These are phyloP conservation scores for Perdita meconis DNA, from an alignment of 2,888 invertebrate genomes.

Conservation along the genomic window DNA sequence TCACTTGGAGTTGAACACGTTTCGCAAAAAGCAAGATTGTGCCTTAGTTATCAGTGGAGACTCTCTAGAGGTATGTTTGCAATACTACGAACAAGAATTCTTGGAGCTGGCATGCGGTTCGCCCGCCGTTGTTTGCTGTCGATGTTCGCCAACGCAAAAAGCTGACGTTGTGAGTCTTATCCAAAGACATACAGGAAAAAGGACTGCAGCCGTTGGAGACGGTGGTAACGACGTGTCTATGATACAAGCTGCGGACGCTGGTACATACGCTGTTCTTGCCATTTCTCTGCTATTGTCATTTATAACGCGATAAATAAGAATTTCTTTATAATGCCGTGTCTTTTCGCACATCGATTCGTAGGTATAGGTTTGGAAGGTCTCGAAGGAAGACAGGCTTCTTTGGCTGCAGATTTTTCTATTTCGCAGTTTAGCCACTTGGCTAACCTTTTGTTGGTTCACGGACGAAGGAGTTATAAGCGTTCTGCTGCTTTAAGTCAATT, in stretches of 20 bases:
- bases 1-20: slow-evolving; percentile 87
- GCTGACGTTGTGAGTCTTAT: slow-evolving; percentile 89
- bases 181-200: slow-evolving; percentile 87
- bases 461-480: slow-evolving; percentile 95
- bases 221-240: slow-evolving; percentile 91
- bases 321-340: background rate
- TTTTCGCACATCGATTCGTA: slow-evolving; percentile 69
- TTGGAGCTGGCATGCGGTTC: slow-evolving; percentile 90
- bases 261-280: slow-evolving; percentile 71
- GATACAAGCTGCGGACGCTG: slow-evolving; percentile 88
- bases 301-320: background rate
- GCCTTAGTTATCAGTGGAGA: slow-evolving; percentile 90
- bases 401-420: slow-evolving; percentile 99
- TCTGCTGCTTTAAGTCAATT: slow-evolving; percentile 99
- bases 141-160: slow-evolving; percentile 91
- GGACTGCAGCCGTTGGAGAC: slow-evolving; percentile 87
- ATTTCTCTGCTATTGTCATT: slow-evolving; percentile 8
- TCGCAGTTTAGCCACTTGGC: slow-evolving; percentile 94
- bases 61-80: slow-evolving; percentile 89
- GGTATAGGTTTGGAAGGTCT: slow-evolving; percentile 95
- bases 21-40: slow-evolving; percentile 88
- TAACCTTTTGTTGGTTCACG: slow-evolving; percentile 94
- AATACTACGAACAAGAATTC: slow-evolving; percentile 90
- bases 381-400: slow-evolving; percentile 95
- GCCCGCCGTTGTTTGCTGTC: slow-evolving; percentile 90